Evolutionary conservation across 2,113 vertebrate species (phyloP).

Genomic region (Ptychochromis oligacanthus): DNA sequence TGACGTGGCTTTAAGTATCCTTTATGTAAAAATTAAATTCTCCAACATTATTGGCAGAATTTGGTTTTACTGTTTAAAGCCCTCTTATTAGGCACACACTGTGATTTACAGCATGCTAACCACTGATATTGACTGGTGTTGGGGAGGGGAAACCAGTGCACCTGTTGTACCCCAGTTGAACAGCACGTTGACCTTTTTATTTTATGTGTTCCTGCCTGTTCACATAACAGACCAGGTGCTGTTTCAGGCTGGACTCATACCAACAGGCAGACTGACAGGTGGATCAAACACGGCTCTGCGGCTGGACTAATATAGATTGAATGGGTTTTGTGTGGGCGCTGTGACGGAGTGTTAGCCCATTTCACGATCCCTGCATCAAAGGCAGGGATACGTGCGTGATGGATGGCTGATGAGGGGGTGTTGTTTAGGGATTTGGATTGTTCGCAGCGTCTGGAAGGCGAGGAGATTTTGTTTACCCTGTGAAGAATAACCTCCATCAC

Average conservation of each 20-base stretch:
- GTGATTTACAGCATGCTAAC: slow-evolving; percentile 39
- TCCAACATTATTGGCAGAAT: slow-evolving; percentile 2
- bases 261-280: slow-evolving; percentile 36
- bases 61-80: slow-evolving; percentile 8
- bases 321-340: slow-evolving; percentile 30
- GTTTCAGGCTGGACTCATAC: slow-evolving; percentile 34
- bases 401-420: slow-evolving; percentile 14
- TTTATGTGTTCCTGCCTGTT: slow-evolving; percentile 13
- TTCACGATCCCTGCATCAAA: slow-evolving; percentile 42
- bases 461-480: slow-evolving; percentile 21
- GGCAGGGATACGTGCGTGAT: slow-evolving; percentile 20
- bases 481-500: slow-evolving; percentile 13
- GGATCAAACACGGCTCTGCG: slow-evolving; percentile 10
- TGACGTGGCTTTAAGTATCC: background rate
- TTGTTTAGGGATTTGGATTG: slow-evolving; percentile 34
- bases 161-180: slow-evolving; percentile 45
- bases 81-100: slow-evolving; percentile 20
- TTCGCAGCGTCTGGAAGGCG: slow-evolving; percentile 1
- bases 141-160: slow-evolving; percentile 27
- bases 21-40: background rate
- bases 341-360: slow-evolving; percentile 9
- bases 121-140: slow-evolving; percentile 41
- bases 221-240: slow-evolving; percentile 46
- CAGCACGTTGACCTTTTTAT: slow-evolving; percentile 17
- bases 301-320: slow-evolving; percentile 25